Base-by-base conservation (phyloP, 2,113 vertebrate genomes). In the Euleptes europaea region DNA sequence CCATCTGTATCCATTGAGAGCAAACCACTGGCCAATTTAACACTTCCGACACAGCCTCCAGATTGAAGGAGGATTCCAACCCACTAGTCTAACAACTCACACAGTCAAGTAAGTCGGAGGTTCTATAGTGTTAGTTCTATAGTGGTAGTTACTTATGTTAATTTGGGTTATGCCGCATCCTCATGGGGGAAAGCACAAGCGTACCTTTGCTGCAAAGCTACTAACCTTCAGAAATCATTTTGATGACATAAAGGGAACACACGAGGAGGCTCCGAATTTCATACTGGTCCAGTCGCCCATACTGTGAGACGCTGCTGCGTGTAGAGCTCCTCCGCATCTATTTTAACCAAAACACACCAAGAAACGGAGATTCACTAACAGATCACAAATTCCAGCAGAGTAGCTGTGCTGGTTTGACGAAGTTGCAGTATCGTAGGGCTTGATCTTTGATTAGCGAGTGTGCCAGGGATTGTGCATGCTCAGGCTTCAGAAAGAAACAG, bases 141-240 rank as follows among this genome's bases (percentile, higher is more conserved):
- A 10, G 38, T 5, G 40, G 26, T 9, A 26, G 38, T 13, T 23
- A 10, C 21, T 11, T 40, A 17, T 2, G 3, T 28, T 44, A 13
- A 26, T 17, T 2, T 23, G 35, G 17, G 69, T 40, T 6, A 2
- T 26, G 3, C 21, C 5, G 5, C 26, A 40, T 14, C 71, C 4
- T 15, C 42, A n/a, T 8, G 44, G 72, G n/a, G 26, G 5, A 74
- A 26, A 47, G 0, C 4, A 11, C 9, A 57, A 57, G 14, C 2
- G 69, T 40, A 9, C 15, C 7, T n/a, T 40, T n/a, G 12, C 2
- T 9, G 3, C 0, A 0, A 35, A 31, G 21, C 0, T 1, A 95
- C 97, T 92, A 86, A 99, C 98, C 99, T 94, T 99, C 99, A 42
- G 99, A 98, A 91, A 99, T 94, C 83, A 98, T 98, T 95, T 98